Evolutionary conservation across 2,113 vertebrate species (phyloP).

Genomic region (Megaceryle maxima): DNA sequence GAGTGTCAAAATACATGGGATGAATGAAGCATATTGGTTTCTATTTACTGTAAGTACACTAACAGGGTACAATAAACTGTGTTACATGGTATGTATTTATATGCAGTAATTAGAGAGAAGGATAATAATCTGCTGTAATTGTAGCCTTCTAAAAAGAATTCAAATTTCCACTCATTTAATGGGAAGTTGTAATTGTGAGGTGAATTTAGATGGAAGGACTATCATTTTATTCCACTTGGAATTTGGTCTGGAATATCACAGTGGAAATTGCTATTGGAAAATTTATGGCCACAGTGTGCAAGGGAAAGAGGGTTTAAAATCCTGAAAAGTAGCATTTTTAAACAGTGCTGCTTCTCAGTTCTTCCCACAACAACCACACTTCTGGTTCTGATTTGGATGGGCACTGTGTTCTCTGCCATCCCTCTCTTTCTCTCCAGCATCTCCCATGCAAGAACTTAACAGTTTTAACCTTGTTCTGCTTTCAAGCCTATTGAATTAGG

Average conservation of each 20-base stretch:
- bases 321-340: neutral
- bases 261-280: neutral
- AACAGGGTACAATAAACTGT: conserved; percentile 18
- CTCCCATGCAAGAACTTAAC: neutral
- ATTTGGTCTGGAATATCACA: neutral
- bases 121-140: conserved; percentile 45
- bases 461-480: neutral
- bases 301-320: neutral
- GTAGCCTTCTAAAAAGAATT: conserved; percentile 26
- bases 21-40: neutral
- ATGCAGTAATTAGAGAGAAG: conserved; percentile 42
- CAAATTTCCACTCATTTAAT: neutral
- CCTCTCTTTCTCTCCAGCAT: neutral
- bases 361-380: neutral
- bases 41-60: conserved; percentile 51
- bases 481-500: neutral
- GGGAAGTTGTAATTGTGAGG: neutral
- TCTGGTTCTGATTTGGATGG: neutral
- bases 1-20: conserved; percentile 34
- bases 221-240: neutral
- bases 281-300: neutral
- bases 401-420: neutral
- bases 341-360: neutral
- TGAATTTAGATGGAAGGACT: neutral
- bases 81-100: conserved; percentile 11